Conservation (phyloP, 1,140 invertebrate species). For the Zaprionus davidi region DNA sequence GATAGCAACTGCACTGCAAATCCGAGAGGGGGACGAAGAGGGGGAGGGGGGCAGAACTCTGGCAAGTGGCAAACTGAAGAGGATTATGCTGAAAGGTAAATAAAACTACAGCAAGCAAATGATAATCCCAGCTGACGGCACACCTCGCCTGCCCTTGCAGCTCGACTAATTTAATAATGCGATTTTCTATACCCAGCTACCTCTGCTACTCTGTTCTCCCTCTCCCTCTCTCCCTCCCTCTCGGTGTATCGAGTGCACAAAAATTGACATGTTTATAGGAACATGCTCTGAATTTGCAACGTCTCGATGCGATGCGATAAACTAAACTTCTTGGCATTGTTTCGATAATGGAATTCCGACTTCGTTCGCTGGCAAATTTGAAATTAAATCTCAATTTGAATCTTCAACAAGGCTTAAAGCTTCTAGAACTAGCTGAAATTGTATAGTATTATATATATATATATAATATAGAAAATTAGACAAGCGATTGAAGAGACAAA, state of each 20-base stretch:
- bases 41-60: background rate
- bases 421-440: background rate
- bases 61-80: conserved; percentile 27
- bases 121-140: conserved; percentile 36
- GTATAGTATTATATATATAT: no score
- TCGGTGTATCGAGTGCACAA: background rate
- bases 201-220: background rate
- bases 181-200: conserved; percentile 15
- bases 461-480: background rate
- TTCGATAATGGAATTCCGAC: conserved; percentile 4
- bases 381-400: background rate
- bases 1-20: background rate
- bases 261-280: conserved; percentile 10
- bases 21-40: background rate
- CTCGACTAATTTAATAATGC: conserved; percentile 31
- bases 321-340: conserved; percentile 5
- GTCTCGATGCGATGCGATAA: background rate
- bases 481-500: no score
- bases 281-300: conserved; percentile 8
- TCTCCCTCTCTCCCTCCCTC: background rate
- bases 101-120: conserved; percentile 44
- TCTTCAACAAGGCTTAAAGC: background rate
- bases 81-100: conserved; percentile 65
- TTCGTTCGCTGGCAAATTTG: background rate
- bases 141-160: conserved; percentile 27